Evolutionary conservation across 2,113 vertebrate species (phyloP), one percentile per base, ranked within the genome.

Genomic region (Prinia subflava): DNA sequence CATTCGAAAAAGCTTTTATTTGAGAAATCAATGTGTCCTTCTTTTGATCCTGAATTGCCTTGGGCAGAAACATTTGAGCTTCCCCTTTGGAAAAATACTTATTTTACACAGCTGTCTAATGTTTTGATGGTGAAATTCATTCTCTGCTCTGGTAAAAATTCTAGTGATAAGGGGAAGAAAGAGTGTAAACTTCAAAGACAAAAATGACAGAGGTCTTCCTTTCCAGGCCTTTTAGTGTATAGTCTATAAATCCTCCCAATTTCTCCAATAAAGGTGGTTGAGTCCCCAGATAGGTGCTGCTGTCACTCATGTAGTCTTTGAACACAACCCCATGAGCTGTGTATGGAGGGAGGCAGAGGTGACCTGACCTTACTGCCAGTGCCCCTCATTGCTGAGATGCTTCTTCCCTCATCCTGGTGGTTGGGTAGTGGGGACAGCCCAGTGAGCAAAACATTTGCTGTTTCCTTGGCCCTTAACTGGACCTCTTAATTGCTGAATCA

Each of bases 21-120:
- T 71, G 70, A 92, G 87, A 92, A 95, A 95, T 84, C 89, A 94
- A 23, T 79, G 89, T 68, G 65, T 87, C 89, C 74, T 92, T 14
- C 94, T 95, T 96, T 95, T 96, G 96, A 95, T 96, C 95, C 89
- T 83, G 69, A 76, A 81, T 22, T 75, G 94, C 96, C 94, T 79
- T 87, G 81, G 91, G 95, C 92, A 97, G 91, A 94, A 97, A 87
- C 76, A 87, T 91, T 91, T 95, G 89, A 95, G 87, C 49, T 82
- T 89, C 83, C 65, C 89, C 87, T 87, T 89, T 60, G 41, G 95
- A 89, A 89, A 89, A 94, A 75, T 56, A n/a, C 44, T 94, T 77
- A 84, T 93, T 89, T 92, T 68, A 65, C 53, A 79, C 93, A 97
- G 69, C 91, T 94, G 89, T 84, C 77, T 73, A n/a, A 53, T 33